Conservation (phyloP, 2,797 vertebrate species). For the Danio kyathit region DNA sequence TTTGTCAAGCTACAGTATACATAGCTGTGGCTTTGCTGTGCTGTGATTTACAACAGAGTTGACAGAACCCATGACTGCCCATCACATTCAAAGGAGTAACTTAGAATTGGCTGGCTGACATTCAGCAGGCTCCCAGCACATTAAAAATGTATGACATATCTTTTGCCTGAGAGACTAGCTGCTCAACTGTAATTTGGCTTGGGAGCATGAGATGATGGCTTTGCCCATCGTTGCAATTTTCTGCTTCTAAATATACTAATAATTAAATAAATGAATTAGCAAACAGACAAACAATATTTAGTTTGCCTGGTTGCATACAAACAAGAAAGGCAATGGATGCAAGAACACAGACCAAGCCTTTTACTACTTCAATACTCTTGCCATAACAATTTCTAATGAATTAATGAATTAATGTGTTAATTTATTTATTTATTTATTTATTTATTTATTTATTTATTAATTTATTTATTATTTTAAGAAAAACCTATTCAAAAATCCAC, state of each 20-base stretch:
- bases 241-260: not conserved
- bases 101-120: conserved; percentile 47
- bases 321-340: not conserved
- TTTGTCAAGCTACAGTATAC: conserved; percentile 12
- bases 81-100: conserved; percentile 51
- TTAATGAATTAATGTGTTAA: too few relatives aligned
- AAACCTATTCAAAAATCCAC: not conserved
- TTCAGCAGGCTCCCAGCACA: conserved; percentile 40
- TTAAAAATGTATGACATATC: conserved; percentile 57
- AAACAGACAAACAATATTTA: not conserved
- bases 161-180: conserved; percentile 54
- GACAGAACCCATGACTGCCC: conserved; percentile 40
- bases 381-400: not conserved
- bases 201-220: conserved; percentile 21
- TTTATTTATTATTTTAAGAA: too few relatives aligned
- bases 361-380: not conserved
- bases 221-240: conserved; percentile 3
- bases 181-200: conserved; percentile 49
- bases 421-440: too few relatives aligned
- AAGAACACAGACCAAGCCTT: not conserved
- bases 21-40: conserved; percentile 23
- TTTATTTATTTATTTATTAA: too few relatives aligned
- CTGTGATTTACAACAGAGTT: conserved; percentile 45
- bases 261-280: not conserved
- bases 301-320: not conserved